These are phyloP conservation scores for Sinella curviseta DNA, from an alignment of 1,140 invertebrate species.

Conservation along the genomic window DNA sequence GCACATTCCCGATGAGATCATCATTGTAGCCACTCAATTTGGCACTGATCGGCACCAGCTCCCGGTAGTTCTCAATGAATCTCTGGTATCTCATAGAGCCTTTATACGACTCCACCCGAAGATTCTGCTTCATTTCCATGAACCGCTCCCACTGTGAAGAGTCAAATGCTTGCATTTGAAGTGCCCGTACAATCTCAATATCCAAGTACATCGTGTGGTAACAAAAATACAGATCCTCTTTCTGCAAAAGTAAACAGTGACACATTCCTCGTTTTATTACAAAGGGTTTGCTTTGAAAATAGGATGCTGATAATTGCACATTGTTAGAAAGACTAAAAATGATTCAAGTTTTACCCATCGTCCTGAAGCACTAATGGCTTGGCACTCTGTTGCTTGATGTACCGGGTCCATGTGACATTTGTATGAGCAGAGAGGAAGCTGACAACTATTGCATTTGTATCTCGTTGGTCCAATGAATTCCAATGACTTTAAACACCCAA, in stretches of 20 bases:
- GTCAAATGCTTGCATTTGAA: conserved; percentile 35
- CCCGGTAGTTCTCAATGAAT: conserved; percentile 33
- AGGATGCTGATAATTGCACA: too few species aligned
- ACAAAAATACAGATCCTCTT: conserved; percentile 35
- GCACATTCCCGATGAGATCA: conserved; percentile 44
- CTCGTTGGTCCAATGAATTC: conserved; percentile 34
- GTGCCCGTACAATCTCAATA: conserved; percentile 46
- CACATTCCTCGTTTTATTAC: too few species aligned
- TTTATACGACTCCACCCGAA: conserved; percentile 33
- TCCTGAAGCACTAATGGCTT: conserved; percentile 27
- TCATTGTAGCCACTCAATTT: conserved; percentile 42
- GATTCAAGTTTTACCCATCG: conserved; percentile 37
- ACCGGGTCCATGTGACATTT: conserved; percentile 36
- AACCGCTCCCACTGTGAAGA: conserved; percentile 33
- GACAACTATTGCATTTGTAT: conserved; percentile 38
- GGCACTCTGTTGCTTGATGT: conserved; percentile 44
- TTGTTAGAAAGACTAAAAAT: conserved; percentile 6
- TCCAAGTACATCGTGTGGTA: conserved; percentile 47
- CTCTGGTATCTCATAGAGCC: conserved; percentile 23
- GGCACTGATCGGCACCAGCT: conserved; percentile 41
- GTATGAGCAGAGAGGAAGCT: conserved; percentile 39
- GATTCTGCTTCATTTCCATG: conserved; percentile 33
- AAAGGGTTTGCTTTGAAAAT: too few species aligned
- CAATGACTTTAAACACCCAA: conserved; percentile 40
- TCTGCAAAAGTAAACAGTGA: conserved; percentile 27